phyloP scores from a whole-genome alignment of 2,888 invertebrate genomes.

The Endomychus coccineus region DNA sequence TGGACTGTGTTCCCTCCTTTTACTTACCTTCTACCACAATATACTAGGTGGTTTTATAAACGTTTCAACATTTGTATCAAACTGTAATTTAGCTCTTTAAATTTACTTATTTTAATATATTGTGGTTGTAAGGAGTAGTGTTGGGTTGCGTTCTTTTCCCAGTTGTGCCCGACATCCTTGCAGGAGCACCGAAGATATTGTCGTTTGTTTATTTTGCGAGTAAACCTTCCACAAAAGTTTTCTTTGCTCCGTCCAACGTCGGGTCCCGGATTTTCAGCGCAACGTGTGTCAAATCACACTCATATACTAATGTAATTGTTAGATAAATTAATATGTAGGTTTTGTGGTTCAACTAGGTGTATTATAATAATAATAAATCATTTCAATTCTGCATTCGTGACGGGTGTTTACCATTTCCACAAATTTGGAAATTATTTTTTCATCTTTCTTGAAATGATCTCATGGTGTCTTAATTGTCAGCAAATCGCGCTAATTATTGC shows the following conservation, averaged over 20 bases:
- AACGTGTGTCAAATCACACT: conserved; percentile 29
- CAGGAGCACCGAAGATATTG: conserved; percentile 28
- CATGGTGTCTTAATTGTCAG: too few species aligned
- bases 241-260: conserved; percentile 28
- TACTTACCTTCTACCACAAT: conserved; percentile 38
- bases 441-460: too few species aligned
- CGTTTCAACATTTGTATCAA: conserved; percentile 12
- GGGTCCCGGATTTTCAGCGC: conserved; percentile 36
- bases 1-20: conserved; percentile 29
- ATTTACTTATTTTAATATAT: conserved; percentile 59
- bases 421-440: too few species aligned
- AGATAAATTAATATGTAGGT: conserved; percentile 43
- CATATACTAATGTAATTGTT: conserved; percentile 39
- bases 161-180: conserved; percentile 28
- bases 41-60: conserved; percentile 19
- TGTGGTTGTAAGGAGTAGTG: conserved; percentile 60
- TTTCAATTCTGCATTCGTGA: conserved; percentile 21
- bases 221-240: conserved; percentile 24
- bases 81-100: conserved; percentile 44
- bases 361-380: conserved; percentile 33
- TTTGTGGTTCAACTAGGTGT: conserved; percentile 43
- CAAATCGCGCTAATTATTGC: too few species aligned
- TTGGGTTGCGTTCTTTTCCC: conserved; percentile 37
- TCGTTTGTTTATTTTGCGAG: conserved; percentile 18
- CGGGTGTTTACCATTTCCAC: conserved; percentile 21